Conservation (phyloP, 2,888 invertebrate species). For the Pristionchus maxplancki region DNA sequence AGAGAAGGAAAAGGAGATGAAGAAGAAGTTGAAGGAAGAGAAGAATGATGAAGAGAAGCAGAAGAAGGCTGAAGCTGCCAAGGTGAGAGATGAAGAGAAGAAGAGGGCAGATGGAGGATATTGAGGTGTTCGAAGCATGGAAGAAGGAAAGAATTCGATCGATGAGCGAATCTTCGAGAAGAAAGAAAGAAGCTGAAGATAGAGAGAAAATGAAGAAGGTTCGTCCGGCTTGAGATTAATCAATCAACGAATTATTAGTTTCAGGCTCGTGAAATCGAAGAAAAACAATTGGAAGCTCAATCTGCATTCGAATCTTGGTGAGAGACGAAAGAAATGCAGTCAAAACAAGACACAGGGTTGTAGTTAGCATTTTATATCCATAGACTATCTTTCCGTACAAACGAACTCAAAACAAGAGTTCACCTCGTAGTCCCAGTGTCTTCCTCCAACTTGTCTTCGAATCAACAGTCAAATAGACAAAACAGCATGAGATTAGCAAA, state of each 20-base stretch:
- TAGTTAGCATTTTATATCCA: neutral
- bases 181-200: constrained; percentile 9
- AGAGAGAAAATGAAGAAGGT: constrained; percentile 38
- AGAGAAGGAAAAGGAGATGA: constrained; percentile 1
- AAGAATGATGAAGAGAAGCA: constrained; percentile 27
- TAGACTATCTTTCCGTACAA: neutral
- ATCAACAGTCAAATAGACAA: neutral
- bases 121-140: constrained; percentile 48
- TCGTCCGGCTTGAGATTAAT: neutral
- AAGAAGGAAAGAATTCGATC: constrained; percentile 4
- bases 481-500: neutral
- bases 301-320: constrained; percentile 42
- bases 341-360: neutral
- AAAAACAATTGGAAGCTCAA: constrained; percentile 31
- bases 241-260: neutral
- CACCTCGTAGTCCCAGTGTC: neutral
- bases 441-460: neutral
- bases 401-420: constrained; percentile 15
- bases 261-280: constrained; percentile 47
- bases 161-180: neutral
- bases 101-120: neutral
- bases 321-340: neutral
- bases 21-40: neutral
- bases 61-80: constrained; percentile 40
- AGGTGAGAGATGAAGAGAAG: constrained; percentile 4